Conservation (phyloP, 2,888 invertebrate species). For the Caenorhabditis imperialis region DNA sequence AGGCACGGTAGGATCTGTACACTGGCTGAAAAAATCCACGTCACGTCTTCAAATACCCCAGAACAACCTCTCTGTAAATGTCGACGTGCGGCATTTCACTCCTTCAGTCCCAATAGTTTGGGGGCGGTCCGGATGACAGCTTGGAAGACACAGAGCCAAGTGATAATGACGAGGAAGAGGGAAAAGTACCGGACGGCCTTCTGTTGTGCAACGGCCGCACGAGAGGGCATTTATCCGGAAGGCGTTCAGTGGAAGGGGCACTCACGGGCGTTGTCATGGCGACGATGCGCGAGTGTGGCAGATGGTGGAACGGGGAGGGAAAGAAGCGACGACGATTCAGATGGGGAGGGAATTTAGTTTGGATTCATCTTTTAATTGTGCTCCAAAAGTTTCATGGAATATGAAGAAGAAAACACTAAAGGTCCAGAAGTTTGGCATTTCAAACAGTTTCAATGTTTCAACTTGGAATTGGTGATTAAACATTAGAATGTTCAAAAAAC, state of each 20-base stretch:
- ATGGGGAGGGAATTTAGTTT: too few species aligned
- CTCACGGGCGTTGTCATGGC: conserved; percentile 26
- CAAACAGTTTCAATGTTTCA: too few species aligned
- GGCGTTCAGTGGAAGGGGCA: not conserved
- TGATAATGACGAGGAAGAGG: conserved; percentile 27
- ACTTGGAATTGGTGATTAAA: too few species aligned
- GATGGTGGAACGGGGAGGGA: too few species aligned
- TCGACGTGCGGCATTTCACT: conserved; percentile 34
- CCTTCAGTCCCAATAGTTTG: conserved; percentile 15
- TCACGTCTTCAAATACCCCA: too few species aligned
- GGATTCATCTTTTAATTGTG: too few species aligned
- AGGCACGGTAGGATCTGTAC: conserved; percentile 42
- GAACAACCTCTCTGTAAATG: conserved; percentile 30
- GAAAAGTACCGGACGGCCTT: conserved; percentile 33
- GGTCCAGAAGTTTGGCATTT: too few species aligned
- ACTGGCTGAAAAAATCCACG: conserved; percentile 51
- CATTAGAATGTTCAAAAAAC: too few species aligned
- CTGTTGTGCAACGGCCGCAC: conserved; percentile 21
- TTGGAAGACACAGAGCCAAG: conserved; percentile 45
- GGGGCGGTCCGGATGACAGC: conserved; percentile 30
- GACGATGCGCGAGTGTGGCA: too few species aligned
- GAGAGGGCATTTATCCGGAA: conserved; percentile 1
- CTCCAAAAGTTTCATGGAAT: too few species aligned
- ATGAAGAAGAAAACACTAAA: too few species aligned
- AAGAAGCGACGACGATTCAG: too few species aligned